Evolutionary conservation across 2,888 invertebrate genomes (phyloP), one percentile per base, ranked within the genome.

Genomic region (Helicoverpa assulta): DNA sequence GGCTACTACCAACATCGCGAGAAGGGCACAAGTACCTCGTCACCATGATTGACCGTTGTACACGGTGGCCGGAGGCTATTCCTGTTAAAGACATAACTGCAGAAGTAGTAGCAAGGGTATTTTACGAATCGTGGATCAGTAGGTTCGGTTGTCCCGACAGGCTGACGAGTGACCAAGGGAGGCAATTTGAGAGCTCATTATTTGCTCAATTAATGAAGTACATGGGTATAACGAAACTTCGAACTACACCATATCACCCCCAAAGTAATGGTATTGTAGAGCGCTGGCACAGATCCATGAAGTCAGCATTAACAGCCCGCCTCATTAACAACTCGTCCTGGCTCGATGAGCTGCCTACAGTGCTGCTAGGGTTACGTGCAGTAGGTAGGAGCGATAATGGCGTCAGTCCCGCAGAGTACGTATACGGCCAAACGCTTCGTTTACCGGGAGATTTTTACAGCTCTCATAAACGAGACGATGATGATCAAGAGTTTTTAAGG

Each of bases 151-250:
- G 62, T n/a, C 21, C n/a, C 1, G 52, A 50, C 19, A 60, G 14
- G 6, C 33, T 60, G 8, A 52, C 37, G 18, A 51, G 33, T 37
- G 51, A 51, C 12, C 60, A 60, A 16, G 37, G 52, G 5, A 29
- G 37, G 18, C 14, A 50, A 14, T 40, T 61, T 19, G 10, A 21
- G 37, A 29, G 61, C 50, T 19, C 51, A 8, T 19, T 61, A 4
- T 37, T 61, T 21, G 19, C 7, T 52, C 19, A 61, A 21, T 26
- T 62, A 26, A 62, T 54, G 26, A 0, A 14, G 7, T 53, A 40
- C 19, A 26, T 62, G 40, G 62, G 53, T 16, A 62, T 53, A n/a
- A 6, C 40, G 5, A 29, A 62, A 18, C 40, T 19, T 7, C 14
- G 52, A 6, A 43, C 53, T 0, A 54, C 26, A 7, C 18, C 54